phyloP scores from a whole-genome alignment of 92 coral and sea anemone genomes.

The Micromussa lordhowensis region DNA sequence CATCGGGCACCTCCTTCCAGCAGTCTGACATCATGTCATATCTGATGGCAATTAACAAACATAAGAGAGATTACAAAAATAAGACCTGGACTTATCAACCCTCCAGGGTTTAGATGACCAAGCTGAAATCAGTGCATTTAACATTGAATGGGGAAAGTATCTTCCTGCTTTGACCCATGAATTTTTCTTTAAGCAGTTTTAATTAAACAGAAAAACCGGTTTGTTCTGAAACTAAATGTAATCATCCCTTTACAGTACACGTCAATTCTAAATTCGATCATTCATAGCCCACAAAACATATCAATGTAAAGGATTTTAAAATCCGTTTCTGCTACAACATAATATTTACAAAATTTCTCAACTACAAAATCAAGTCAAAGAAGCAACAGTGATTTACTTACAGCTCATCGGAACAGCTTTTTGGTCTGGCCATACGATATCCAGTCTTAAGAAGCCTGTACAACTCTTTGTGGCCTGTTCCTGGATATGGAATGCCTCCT shows the following conservation, averaged over 20 bases:
- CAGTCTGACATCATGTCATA: constrained; percentile 7
- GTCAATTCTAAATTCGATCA: no score
- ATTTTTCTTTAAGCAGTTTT: background rate
- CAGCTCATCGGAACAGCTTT: constrained; percentile 14
- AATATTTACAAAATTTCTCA: background rate
- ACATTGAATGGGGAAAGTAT: background rate
- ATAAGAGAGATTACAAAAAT: no score
- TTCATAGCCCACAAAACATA: no score
- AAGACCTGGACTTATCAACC: background rate
- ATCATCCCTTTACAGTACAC: background rate
- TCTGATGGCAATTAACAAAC: background rate
- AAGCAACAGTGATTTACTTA: background rate
- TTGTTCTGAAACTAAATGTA: background rate
- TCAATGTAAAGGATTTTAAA: background rate
- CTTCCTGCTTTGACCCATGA: background rate
- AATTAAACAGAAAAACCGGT: no score
- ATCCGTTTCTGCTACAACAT: background rate
- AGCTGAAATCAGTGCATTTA: background rate
- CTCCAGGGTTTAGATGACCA: background rate
- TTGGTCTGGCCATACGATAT: constrained; percentile 21
- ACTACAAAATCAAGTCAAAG: background rate
- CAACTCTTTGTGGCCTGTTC: background rate
- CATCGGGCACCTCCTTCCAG: constrained; percentile 27
- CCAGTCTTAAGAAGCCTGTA: constrained; percentile 9
- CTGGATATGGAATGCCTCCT: constrained; percentile 30